Evolutionary conservation across 2,888 invertebrate genomes (phyloP).

Genomic region (Acanthosepion lycidas): DNA sequence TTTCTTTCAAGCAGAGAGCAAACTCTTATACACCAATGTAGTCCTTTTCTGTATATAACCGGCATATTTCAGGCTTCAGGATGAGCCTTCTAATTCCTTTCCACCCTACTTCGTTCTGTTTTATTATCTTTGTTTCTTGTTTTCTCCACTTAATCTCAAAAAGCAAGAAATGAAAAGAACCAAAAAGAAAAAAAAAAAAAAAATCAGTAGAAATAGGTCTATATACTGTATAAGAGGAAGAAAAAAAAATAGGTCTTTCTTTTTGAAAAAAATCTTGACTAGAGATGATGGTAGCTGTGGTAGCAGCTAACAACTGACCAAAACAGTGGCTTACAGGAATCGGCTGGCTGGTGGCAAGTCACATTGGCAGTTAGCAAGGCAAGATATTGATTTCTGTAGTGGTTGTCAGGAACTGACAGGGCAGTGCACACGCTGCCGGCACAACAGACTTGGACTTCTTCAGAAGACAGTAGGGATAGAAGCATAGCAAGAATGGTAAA

Average conservation of each 20-base stretch:
- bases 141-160: background rate
- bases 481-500: background rate
- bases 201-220: background rate
- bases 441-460: background rate
- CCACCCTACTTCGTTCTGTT: background rate
- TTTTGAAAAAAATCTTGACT: background rate
- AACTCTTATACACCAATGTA: background rate
- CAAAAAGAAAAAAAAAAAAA: background rate
- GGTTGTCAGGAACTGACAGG: conserved; percentile 33
- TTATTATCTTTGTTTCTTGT: background rate
- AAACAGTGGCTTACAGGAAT: background rate
- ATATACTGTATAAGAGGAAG: too few species aligned
- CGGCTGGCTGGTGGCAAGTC: conserved; percentile 14
- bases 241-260: background rate
- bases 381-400: conserved; percentile 33
- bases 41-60: background rate
- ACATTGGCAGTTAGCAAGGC: conserved; percentile 33
- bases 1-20: background rate
- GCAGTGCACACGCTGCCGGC: background rate
- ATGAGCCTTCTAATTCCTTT: background rate
- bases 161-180: background rate
- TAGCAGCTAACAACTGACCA: conserved; percentile 7
- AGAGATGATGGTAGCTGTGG: background rate
- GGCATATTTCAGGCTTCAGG: background rate
- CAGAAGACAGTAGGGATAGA: background rate